Percentiles rank a stretch among this genome's conserved stretches.
Evolutionary conservation across 2,888 invertebrate genomes (phyloP).

Genomic region (Dorcus parallelipipedus): DNA sequence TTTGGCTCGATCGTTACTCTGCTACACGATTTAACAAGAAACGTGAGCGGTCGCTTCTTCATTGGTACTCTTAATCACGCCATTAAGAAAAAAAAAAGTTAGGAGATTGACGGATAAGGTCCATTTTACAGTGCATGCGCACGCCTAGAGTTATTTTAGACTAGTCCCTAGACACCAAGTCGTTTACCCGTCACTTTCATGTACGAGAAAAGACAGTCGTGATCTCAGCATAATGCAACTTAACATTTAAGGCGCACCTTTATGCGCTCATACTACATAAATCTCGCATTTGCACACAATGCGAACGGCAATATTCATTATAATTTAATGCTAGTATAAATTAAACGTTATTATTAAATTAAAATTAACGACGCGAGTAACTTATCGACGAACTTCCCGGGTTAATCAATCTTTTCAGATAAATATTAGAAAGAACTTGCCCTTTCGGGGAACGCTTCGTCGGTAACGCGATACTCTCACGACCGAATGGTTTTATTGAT

Average conservation of each 20-base stretch:
- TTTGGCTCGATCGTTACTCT: conserved; percentile 11
- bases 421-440: too few relatives aligned
- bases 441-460: too few relatives aligned
- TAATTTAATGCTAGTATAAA: too few relatives aligned
- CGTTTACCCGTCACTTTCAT: conserved; percentile 2
- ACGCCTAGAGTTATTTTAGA: conserved; percentile 12
- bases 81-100: neutral
- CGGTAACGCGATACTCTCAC: too few relatives aligned
- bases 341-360: too few relatives aligned
- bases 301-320: neutral
- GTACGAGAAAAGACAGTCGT: conserved; percentile 1
- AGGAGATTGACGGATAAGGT: conserved; percentile 15
- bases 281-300: conserved; percentile 2
- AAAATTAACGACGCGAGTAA: too few relatives aligned
- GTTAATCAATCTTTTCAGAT: too few relatives aligned
- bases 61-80: neutral
- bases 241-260: neutral
- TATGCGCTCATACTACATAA: neutral
- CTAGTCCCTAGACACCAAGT: neutral
- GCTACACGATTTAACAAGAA: neutral
- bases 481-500: too few relatives aligned
- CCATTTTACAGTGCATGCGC: conserved; percentile 20
- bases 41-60: neutral
- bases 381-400: too few relatives aligned
- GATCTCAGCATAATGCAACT: neutral